A percentile compares a stretch with the other conserved stretches of the same genome.
phyloP scores from a whole-genome alignment of 2,888 invertebrate species.

The Drosophila tanythrix region DNA sequence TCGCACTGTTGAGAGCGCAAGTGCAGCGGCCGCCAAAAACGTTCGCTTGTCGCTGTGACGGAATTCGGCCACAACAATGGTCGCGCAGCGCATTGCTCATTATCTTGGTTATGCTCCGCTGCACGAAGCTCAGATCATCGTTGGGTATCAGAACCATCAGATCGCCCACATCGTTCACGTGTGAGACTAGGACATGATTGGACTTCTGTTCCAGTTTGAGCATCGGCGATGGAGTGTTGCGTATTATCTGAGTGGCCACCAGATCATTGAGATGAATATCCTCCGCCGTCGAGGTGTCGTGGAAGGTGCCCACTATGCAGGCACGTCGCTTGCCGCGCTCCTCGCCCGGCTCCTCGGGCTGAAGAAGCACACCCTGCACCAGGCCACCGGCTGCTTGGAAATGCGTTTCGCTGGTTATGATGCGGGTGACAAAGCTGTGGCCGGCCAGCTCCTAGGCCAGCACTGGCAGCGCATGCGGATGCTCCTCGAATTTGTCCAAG shows the following conservation, averaged over 20 bases:
- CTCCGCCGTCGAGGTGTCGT: slow-evolving; percentile 87
- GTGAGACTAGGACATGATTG: no score
- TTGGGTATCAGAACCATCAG: slow-evolving; percentile 82
- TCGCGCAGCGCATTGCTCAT: slow-evolving; percentile 45
- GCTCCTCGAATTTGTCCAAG: slow-evolving; percentile 88
- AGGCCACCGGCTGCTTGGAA: slow-evolving; percentile 61
- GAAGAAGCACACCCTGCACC: slow-evolving; percentile 44
- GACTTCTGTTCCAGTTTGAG: no score
- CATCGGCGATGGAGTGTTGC: no score
- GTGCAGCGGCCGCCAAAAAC: no score
- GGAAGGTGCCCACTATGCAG: slow-evolving; percentile 87
- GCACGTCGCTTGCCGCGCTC: slow-evolving; percentile 43
- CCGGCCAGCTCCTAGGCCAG: slow-evolving; percentile 85
- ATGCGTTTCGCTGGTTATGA: slow-evolving; percentile 83
- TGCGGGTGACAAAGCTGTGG: slow-evolving; percentile 87
- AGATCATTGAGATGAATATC: slow-evolving; percentile 89
- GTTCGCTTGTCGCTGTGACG: no score
- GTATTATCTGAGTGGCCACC: slow-evolving; percentile 86
- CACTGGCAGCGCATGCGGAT: slow-evolving; percentile 82
- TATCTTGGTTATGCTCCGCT: slow-evolving; percentile 66
- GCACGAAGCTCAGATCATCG: slow-evolving; percentile 81
- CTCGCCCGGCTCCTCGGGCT: neutral
- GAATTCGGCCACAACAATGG: no score
- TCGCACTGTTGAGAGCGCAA: no score
- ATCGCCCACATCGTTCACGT: slow-evolving; percentile 83